A percentile compares a stretch with the other conserved stretches of the same genome.
Conservation (phyloP, 2,888 invertebrate species). For the Harpalus rufipes region DNA sequence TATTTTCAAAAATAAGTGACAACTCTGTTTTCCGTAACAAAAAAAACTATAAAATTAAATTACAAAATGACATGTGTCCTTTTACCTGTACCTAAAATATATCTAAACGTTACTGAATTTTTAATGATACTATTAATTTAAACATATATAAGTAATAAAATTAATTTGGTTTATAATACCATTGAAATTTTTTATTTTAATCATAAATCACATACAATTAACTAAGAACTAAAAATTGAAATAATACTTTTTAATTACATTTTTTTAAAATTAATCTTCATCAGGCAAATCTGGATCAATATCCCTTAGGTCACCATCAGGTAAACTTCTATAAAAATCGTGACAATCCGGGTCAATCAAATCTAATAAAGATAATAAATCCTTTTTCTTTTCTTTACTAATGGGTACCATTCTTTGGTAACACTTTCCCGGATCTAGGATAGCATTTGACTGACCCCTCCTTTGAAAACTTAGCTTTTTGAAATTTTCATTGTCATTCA, state of each 20-base stretch:
- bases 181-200: too few species aligned
- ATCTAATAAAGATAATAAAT: slow-evolving; percentile 11
- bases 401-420: not conserved
- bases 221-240: not conserved
- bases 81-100: not conserved
- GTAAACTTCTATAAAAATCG: slow-evolving; percentile 1
- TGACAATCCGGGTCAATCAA: slow-evolving; percentile 13
- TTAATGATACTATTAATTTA: slow-evolving; percentile 7
- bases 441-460: not conserved
- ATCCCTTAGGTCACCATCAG: slow-evolving; percentile 3
- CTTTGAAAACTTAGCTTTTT: not conserved
- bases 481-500: not conserved
- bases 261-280: not conserved
- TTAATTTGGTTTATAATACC: too few species aligned
- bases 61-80: not conserved
- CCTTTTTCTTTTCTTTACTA: slow-evolving; percentile 13
- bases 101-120: not conserved
- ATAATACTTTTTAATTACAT: not conserved
- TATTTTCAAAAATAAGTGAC: not conserved
- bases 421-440: not conserved
- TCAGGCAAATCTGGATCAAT: slow-evolving; percentile 18
- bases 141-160: not conserved
- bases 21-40: slow-evolving; percentile 1
- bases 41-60: slow-evolving; percentile 2
- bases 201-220: too few species aligned